Evolutionary conservation across 2,113 vertebrate species (phyloP), one percentile per base, ranked within the genome.

Genomic region (Monopterus albus): DNA sequence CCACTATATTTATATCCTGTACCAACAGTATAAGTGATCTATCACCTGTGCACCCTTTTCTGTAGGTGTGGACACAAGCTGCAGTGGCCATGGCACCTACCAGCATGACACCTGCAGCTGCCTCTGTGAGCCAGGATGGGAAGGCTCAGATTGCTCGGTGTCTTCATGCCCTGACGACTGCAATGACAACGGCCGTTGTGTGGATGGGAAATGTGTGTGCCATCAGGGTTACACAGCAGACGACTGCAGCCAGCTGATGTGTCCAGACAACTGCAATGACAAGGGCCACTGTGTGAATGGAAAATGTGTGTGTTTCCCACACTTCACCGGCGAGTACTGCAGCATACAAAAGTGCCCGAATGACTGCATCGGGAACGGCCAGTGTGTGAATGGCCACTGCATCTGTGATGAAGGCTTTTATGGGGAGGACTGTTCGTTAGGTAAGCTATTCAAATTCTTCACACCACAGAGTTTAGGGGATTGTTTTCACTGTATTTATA

Each of bases 351-450:
- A 83, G 21, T 97, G 96, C 65, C 90, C 90, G 0, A 71, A 78
- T 1, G 92, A 95, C 85, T 96, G 97, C 85, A 86, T 82, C 0
- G 92, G 91, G 5, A 94, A 93, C 0, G 94, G 96, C n/a, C 94
- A 84, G 73, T 97, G 96, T 53, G 91, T 95, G 63, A 89, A 95
- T 0, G 95, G 95, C 13, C 88, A 90, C 72, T 97, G 96, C 29
- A 81, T 94, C 88, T 98, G 95, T 42, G 89, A 95, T 0, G 76
- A 93, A 56, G 95, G 95, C 66, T 96, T 96, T 84, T 86, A 83
- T 0, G 95, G 95, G 11, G 88, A 87, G 0, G 91, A 94, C 85
- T 98, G 97, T 66, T 92, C 95, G n/a, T 88, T 90, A 78, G 95
- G 95, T 96, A 82, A 94, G 92, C 2, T 45, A 4, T n/a, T 62